These are phyloP conservation scores for Aphidius gifuensis DNA, from an alignment of 1,140 invertebrate genomes.

Conservation along the genomic window DNA sequence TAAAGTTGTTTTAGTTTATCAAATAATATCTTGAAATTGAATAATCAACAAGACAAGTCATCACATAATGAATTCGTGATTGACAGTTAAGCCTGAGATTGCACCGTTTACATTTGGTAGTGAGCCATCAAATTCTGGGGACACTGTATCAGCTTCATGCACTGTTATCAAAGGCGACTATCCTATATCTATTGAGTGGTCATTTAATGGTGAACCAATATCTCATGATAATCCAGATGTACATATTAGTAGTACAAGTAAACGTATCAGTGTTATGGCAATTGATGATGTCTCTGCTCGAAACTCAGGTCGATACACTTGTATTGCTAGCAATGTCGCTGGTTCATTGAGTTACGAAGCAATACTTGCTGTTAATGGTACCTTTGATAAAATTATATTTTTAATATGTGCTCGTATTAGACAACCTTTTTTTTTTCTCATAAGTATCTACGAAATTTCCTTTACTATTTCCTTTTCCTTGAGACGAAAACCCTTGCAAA, in stretches of 20 bases:
- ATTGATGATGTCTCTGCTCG: constrained; percentile 66
- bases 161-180: constrained; percentile 69
- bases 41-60: no score
- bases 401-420: neutral
- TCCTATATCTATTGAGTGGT: constrained; percentile 65
- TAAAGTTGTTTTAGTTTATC: no score
- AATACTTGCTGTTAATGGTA: constrained; percentile 72
- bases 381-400: neutral
- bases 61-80: constrained; percentile 1
- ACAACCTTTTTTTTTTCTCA: neutral
- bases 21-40: no score
- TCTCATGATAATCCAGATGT: constrained; percentile 62
- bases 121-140: constrained; percentile 65
- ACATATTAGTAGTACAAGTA: constrained; percentile 61
- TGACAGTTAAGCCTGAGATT: constrained; percentile 63
- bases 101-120: constrained; percentile 63
- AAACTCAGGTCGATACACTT: constrained; percentile 72
- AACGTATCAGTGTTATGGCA: constrained; percentile 68
- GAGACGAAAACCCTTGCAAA: no score
- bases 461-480: neutral
- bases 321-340: constrained; percentile 65
- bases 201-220: constrained; percentile 55
- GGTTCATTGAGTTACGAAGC: constrained; percentile 64
- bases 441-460: constrained; percentile 15
- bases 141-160: constrained; percentile 68